phyloP scores from a whole-genome alignment of 2,113 vertebrate species.

The Mohoua ochrocephala region DNA sequence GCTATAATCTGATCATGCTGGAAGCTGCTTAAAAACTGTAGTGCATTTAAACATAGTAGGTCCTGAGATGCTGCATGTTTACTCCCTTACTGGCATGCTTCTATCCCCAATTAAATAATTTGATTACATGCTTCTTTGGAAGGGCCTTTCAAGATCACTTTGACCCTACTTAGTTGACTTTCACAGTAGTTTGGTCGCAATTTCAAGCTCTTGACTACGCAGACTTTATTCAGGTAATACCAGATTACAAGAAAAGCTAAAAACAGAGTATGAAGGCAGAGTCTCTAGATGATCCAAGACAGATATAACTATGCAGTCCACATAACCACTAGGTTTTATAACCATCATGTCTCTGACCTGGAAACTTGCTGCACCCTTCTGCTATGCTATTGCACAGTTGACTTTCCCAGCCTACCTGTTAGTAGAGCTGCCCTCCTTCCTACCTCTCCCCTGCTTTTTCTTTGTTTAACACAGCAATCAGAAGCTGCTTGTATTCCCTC shows the following conservation, averaged over 20 bases:
- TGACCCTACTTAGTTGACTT: neutral
- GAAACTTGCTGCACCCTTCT: neutral
- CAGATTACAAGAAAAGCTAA: neutral
- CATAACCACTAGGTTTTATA: neutral
- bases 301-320: neutral
- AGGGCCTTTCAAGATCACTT: neutral
- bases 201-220: neutral
- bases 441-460: neutral
- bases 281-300: neutral
- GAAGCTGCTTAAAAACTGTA: neutral
- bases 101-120: neutral
- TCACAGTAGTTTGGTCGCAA: neutral
- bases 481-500: neutral
- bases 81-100: neutral
- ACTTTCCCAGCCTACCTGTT: neutral
- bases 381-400: neutral
- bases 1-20: neutral
- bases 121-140: neutral
- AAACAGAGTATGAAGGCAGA: neutral
- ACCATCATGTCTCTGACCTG: neutral
- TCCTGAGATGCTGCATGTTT: neutral
- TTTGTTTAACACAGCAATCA: neutral
- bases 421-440: neutral
- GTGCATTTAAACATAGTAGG: neutral
- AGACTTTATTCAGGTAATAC: neutral